These are phyloP conservation scores for Henicopernis longicauda DNA, from an alignment of 2,113 vertebrate species.

Conservation along the genomic window DNA sequence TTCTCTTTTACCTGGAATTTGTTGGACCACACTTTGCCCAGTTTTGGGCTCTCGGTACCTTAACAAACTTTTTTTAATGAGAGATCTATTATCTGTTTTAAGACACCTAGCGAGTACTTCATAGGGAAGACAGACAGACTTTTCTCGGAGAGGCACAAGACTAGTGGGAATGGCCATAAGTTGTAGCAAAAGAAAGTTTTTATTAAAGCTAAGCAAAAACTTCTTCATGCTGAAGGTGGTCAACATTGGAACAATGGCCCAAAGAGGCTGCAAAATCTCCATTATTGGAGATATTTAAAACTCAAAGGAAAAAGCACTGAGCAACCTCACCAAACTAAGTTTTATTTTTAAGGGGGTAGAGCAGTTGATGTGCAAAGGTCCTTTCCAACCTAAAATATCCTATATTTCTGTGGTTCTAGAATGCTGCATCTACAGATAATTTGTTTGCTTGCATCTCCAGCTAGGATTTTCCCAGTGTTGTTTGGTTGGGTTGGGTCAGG, in stretches of 20 bases:
- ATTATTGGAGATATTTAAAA: not conserved
- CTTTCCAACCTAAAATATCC: not conserved
- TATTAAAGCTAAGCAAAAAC: not conserved
- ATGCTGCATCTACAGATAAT: not conserved
- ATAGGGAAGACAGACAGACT: rapidly evolving
- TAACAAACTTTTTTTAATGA: not conserved
- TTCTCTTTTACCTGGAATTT: not conserved
- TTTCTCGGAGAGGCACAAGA: not conserved
- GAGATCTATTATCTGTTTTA: not conserved
- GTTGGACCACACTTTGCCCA: not conserved
- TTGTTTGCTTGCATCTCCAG: not conserved
- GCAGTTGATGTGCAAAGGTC: not conserved
- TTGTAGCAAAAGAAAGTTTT: not conserved
- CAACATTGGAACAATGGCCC: not conserved
- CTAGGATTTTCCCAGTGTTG: not conserved
- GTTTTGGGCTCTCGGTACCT: not conserved
- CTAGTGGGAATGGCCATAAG: not conserved
- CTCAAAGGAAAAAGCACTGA: not conserved
- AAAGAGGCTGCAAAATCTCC: not conserved
- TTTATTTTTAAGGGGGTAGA: not conserved
- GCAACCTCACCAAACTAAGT: not conserved
- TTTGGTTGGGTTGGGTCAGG: not conserved
- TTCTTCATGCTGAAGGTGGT: not conserved
- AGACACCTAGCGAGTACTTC: not conserved
- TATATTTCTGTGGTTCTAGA: not conserved